A percentile compares a stretch with the other conserved stretches of the same genome.
phyloP scores from a whole-genome alignment of 2,888 invertebrate genomes.

The Carabus problematicus region DNA sequence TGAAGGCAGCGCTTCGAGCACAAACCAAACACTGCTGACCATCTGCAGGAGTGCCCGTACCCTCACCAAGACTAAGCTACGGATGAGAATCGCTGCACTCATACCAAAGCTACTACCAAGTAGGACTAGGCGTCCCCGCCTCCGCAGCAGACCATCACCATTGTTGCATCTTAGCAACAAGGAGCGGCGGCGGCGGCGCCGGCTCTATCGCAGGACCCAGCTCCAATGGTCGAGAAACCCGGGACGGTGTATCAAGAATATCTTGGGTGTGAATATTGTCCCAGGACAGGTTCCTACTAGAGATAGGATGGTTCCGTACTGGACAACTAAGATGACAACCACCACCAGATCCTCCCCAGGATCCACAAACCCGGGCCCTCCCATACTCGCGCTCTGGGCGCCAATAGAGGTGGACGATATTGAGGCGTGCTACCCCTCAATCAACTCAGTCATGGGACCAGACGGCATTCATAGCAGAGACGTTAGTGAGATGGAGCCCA shows the following conservation, averaged over 20 bases:
- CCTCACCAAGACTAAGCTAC: neutral
- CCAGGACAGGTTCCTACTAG: constrained; percentile 46
- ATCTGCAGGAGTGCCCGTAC: neutral
- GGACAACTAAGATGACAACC: neutral
- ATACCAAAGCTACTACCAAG: neutral
- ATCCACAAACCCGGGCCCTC: neutral
- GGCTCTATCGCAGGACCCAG: neutral
- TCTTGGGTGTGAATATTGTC: constrained; percentile 38
- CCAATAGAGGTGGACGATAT: neutral
- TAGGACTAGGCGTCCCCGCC: neutral
- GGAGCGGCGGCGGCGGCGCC: neutral
- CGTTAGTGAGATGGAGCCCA: neutral
- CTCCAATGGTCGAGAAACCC: neutral
- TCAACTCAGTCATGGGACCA: neutral
- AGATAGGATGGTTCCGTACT: constrained; percentile 46
- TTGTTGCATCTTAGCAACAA: neutral
- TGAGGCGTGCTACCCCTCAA: neutral
- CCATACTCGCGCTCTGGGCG: neutral
- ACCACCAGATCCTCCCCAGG: neutral
- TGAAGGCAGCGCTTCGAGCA: too few species aligned
- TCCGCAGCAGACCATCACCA: neutral
- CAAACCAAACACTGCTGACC: neutral
- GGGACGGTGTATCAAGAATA: too few species aligned
- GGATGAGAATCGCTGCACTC: neutral
- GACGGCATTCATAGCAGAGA: neutral